A percentile compares a stretch with the other conserved stretches of the same genome.
Evolutionary conservation across 2,113 vertebrate genomes (phyloP).

Genomic region (Daubentonia madagascariensis): DNA sequence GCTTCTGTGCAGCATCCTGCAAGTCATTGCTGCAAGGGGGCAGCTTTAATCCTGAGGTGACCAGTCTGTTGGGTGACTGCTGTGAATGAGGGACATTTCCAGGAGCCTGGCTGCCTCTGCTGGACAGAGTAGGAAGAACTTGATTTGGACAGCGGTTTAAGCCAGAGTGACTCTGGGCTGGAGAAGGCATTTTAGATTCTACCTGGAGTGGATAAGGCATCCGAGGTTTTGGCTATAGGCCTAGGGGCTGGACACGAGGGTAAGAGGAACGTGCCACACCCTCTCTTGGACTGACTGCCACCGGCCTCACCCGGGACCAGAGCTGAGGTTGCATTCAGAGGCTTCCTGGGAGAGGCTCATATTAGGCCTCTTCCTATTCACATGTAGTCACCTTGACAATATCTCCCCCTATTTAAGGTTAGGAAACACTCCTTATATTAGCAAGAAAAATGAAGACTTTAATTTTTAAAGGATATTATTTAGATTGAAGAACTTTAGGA

Average conservation of each 20-base stretch:
- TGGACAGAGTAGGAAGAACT: neutral
- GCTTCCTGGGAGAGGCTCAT: neutral
- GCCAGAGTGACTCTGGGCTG: neutral
- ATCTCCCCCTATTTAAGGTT: neutral
- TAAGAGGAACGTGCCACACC: neutral
- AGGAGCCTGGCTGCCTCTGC: neutral
- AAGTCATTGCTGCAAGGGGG: neutral
- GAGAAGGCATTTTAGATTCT: neutral
- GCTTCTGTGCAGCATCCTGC: neutral
- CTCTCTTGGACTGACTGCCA: neutral
- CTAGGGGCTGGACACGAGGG: neutral
- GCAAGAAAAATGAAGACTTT: neutral
- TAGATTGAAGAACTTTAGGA: neutral
- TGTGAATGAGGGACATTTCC: neutral
- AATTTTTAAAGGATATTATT: neutral
- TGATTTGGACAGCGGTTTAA: neutral
- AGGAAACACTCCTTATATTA: neutral
- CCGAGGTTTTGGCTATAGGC: neutral
- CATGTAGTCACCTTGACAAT: neutral
- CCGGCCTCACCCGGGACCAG: accelerated
- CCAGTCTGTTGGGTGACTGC: neutral
- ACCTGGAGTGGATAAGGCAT: neutral
- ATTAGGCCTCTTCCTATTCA: neutral
- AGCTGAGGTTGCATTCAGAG: neutral
- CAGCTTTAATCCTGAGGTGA: neutral